Evolutionary conservation across 2,113 vertebrate species (phyloP).

Genomic region (Spermophilus dauricus): DNA sequence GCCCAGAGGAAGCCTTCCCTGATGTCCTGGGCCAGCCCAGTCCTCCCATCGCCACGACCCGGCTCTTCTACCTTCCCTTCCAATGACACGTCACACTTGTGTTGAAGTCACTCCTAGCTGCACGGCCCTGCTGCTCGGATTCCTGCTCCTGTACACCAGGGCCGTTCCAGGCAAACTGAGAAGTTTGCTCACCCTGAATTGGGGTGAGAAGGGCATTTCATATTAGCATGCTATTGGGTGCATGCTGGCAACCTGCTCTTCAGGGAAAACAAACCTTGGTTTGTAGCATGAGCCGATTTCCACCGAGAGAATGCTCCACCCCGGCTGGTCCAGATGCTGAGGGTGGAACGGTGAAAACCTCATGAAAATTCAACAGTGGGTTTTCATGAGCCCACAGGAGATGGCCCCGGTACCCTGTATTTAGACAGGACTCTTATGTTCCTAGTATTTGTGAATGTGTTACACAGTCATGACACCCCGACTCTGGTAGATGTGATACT

Average conservation of each 20-base stretch:
- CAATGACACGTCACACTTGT: neutral
- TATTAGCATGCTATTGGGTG: neutral
- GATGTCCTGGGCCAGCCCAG: neutral
- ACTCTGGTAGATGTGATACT: neutral
- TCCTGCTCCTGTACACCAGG: neutral
- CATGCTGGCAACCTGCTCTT: neutral
- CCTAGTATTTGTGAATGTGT: neutral
- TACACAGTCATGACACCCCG: neutral
- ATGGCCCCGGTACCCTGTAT: neutral
- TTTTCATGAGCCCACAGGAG: neutral
- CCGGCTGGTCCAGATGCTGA: neutral
- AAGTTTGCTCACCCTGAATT: neutral
- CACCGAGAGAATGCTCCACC: neutral
- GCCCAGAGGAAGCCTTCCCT: neutral
- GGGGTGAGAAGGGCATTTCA: slow-evolving; percentile 1
- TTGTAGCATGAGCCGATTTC: neutral
- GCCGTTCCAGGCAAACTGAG: neutral
- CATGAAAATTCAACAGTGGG: neutral
- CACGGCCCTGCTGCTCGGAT: neutral
- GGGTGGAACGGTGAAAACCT: neutral
- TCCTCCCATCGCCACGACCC: neutral
- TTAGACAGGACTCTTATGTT: neutral
- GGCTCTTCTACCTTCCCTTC: neutral
- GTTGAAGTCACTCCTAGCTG: neutral
- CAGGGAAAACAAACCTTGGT: slow-evolving; percentile 36